phyloP scores from a whole-genome alignment of 2,113 vertebrate species.

The Clinocottus analis region DNA sequence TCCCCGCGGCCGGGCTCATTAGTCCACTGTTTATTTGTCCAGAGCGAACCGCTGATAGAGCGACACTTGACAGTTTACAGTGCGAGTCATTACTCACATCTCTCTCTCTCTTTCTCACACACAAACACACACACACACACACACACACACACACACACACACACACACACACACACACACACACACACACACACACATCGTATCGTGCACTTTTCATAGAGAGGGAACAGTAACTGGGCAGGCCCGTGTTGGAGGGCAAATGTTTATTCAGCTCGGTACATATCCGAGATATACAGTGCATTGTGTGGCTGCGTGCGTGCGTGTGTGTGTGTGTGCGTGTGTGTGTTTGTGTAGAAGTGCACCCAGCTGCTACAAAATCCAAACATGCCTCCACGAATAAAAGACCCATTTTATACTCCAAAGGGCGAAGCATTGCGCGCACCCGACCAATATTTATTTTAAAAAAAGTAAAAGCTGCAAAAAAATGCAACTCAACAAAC shows the following conservation, averaged over 20 bases:
- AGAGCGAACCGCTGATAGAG: constrained; percentile 10
- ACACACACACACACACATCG: too few relatives aligned
- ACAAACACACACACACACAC: constrained; percentile 19
- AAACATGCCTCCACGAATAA: constrained; percentile 67
- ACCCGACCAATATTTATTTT: neutral
- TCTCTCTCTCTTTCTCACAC: too few relatives aligned
- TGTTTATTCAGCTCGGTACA: constrained; percentile 77
- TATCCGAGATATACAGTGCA: constrained; percentile 56
- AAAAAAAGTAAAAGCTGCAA: constrained; percentile 23
- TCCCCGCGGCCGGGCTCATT: neutral
- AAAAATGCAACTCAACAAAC: too few relatives aligned
- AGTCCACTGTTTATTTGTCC: constrained; percentile 36
- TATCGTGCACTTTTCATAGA: constrained; percentile 31
- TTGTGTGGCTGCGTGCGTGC: constrained; percentile 47
- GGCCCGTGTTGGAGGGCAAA: constrained; percentile 56
- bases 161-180: constrained; percentile 24
- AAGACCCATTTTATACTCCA: constrained; percentile 59
- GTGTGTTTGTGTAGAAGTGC: constrained; percentile 19
- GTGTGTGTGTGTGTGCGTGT: constrained; percentile 42
- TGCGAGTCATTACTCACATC: constrained; percentile 20
- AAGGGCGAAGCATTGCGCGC: constrained; percentile 33
- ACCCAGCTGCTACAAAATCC: constrained; percentile 59
- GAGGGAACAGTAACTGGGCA: constrained; percentile 50
- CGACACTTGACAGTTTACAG: constrained; percentile 28
- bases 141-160: neutral